phyloP scores from a whole-genome alignment of 2,797 vertebrate species.

The Acipenser transmontanus region DNA sequence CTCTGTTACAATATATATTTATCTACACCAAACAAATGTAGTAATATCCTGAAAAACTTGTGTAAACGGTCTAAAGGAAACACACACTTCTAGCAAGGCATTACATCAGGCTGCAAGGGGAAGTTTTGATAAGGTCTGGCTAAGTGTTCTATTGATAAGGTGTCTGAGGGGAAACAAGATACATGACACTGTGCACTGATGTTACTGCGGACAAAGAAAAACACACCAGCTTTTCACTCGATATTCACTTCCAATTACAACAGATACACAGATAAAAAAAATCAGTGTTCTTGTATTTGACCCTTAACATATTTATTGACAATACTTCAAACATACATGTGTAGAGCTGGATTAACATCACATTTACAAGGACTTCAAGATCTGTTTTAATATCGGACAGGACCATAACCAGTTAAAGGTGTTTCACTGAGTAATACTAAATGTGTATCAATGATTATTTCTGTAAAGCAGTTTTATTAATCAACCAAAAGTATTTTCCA shows the following conservation, averaged over 20 bases:
- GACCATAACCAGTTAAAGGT: no score
- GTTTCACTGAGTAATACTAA: no score
- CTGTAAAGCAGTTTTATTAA: no score
- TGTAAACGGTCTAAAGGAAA: neutral
- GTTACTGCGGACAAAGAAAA: conserved; percentile 2
- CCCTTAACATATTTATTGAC: neutral
- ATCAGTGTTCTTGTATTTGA: neutral
- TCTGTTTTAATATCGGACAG: neutral
- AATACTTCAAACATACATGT: conserved; percentile 7
- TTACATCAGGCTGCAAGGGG: neutral
- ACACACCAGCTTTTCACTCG: neutral
- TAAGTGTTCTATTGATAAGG: conserved; percentile 13
- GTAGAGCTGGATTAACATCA: conserved; percentile 14
- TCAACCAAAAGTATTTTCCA: no score
- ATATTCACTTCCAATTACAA: neutral
- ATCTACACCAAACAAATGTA: conserved; percentile 33
- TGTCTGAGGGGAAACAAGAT: conserved; percentile 1
- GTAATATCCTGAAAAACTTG: conserved; percentile 27
- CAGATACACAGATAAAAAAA: neutral
- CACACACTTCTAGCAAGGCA: neutral
- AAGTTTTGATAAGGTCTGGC: neutral
- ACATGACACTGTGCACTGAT: neutral
- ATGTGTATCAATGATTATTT: no score
- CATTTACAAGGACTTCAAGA: neutral
- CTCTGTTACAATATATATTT: no score